Conservation (phyloP, 1,140 invertebrate species). For the Zaprionus vittiger region DNA sequence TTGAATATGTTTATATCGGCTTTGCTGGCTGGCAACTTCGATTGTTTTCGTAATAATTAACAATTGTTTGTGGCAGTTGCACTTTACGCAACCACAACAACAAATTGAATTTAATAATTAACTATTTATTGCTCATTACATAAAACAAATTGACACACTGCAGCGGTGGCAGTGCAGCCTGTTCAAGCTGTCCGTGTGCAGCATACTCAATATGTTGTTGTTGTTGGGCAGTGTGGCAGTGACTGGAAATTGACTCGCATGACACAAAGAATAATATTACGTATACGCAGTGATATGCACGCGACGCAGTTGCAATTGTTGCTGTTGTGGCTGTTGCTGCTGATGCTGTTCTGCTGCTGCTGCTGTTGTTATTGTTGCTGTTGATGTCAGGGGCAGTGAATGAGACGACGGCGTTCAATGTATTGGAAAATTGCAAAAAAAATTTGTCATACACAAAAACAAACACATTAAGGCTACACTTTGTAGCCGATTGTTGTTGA, state of each 20-base stretch:
- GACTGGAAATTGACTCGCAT: conserved; percentile 53
- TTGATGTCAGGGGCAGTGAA: conserved; percentile 37
- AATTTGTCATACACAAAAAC: conserved; percentile 57
- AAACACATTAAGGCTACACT: conserved; percentile 65
- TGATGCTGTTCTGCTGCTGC: conserved; percentile 27
- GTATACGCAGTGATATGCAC: conserved; percentile 66
- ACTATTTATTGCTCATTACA: conserved; percentile 64
- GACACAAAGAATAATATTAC: conserved; percentile 55
- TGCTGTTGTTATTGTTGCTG: conserved; percentile 13
- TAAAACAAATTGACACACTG: conserved; percentile 55
- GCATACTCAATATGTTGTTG: conserved; percentile 59
- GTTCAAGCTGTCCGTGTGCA: conserved; percentile 24
- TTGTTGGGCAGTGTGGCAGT: background rate
- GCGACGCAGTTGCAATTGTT: conserved; percentile 21
- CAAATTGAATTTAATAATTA: conserved; percentile 66
- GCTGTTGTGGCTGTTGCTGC: conserved; percentile 19
- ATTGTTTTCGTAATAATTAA: conserved; percentile 16
- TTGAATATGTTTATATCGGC: background rate
- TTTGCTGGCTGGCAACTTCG: conserved; percentile 9
- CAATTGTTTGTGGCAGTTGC: conserved; percentile 31
- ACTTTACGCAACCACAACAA: conserved; percentile 40
- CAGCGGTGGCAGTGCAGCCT: conserved; percentile 28
- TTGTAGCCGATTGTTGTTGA: conserved; percentile 45
- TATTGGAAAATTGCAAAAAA: conserved; percentile 75
- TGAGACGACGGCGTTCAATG: conserved; percentile 57